phyloP scores from a whole-genome alignment of 1,140 invertebrate genomes.

The Homalodisca vitripennis region DNA sequence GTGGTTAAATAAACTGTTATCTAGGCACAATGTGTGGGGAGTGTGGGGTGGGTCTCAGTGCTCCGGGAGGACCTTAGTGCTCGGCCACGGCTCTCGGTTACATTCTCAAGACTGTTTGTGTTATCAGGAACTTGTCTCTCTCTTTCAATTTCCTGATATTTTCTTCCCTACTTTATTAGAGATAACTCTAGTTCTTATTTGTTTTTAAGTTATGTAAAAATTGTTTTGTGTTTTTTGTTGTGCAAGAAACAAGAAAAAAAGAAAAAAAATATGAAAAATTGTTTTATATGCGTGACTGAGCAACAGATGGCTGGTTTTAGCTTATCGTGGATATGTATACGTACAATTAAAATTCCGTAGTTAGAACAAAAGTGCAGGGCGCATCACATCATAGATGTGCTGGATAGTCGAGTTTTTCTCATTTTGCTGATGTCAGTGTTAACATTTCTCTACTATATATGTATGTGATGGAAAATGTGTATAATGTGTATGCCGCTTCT shows the following conservation, averaged over 20 bases:
- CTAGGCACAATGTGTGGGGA: conserved; percentile 7
- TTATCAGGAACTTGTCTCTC: conserved; percentile 20
- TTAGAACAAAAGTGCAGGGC: conserved; percentile 33
- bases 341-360: conserved; percentile 37
- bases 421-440: conserved; percentile 18
- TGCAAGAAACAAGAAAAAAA: conserved; percentile 25
- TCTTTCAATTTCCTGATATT: conserved; percentile 16
- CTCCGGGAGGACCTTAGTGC: not conserved
- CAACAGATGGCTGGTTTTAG: conserved; percentile 21
- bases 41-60: not conserved
- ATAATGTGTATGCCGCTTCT: conserved; percentile 24
- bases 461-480: conserved; percentile 25
- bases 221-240: conserved; percentile 29
- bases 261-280: conserved; percentile 33
- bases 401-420: conserved; percentile 6
- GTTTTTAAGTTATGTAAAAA: conserved; percentile 32
- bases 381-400: conserved; percentile 21
- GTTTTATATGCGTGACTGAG: conserved; percentile 34
- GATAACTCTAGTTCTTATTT: conserved; percentile 29
- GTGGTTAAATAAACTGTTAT: conserved; percentile 19
- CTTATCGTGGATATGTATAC: conserved; percentile 36
- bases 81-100: not conserved
- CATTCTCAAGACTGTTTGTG: conserved; percentile 18
- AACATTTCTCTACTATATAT: conserved; percentile 29
- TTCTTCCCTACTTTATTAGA: conserved; percentile 23